Base-by-base conservation (phyloP, 2,888 invertebrate genomes). In the Ptychoptera contaminata region DNA sequence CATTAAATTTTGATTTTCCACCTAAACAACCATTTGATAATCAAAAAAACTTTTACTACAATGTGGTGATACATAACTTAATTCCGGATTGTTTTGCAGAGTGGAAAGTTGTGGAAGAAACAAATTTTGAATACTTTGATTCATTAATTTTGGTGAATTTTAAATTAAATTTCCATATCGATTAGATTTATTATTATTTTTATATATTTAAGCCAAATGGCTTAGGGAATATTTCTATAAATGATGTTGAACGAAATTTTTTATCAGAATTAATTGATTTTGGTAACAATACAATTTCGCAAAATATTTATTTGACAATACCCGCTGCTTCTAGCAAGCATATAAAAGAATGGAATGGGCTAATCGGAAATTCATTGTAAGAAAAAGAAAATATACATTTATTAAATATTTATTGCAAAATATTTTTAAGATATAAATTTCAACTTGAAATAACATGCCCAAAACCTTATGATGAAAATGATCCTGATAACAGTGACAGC, bases 221-320 rank as follows among this genome's bases (percentile, higher is more conserved):
- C 1, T 30, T 42, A 5, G 42, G 37, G 1, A 36, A 42, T 15
- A 29, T 15, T 14, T 36, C 42, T 15, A 30, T 42, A 32, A 30
- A 29, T 14, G 37, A 42, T 37, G 42, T 42, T 10, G 37, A 42
- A 8, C 36, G 36, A 36, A 37, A 29, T 30, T 42, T 42, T 30
- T 37, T 42, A 37, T 42, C 42, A n/a, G 42, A 42, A 16, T 12
- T 42, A 7, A 36, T 42, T 15, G 42, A 42, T 15, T 42, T 36
- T 31, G 42, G 36, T 14, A 42, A 42, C 30, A 23, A 36, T 7
- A 36, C 42, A 8, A 29, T 42, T n/a, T 14, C 30, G 1, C 12
- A 29, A 42, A 15, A n/a, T 37, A 36, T 37, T 37, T 23, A 15
- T 10, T n/a, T 42, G 10, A 36, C n/a, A 15, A 37, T 42, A 10